Percentiles rank a stretch among this genome's conserved stretches.
Conservation (phyloP, 2,888 invertebrate genomes). For the Anoplius nigerrimus region DNA sequence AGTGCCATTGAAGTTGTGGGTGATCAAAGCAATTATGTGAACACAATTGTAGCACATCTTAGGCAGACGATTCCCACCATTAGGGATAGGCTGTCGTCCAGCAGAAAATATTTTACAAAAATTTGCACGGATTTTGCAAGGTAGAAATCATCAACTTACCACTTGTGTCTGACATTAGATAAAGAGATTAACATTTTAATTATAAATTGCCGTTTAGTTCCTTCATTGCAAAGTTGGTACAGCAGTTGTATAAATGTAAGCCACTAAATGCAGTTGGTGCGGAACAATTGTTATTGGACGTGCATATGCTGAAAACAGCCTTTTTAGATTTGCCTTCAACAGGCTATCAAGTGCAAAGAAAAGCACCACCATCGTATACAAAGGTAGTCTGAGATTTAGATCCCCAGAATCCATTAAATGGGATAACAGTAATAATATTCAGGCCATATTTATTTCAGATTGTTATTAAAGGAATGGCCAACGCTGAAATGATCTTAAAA, state of each 20-base stretch:
- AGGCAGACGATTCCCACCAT: slow-evolving; percentile 92
- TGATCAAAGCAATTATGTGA: slow-evolving; percentile 97
- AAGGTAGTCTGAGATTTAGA: slow-evolving; percentile 77
- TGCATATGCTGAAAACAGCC: slow-evolving; percentile 95
- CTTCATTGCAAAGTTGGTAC: slow-evolving; percentile 96
- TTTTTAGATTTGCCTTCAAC: slow-evolving; percentile 95
- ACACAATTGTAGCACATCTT: slow-evolving; percentile 90
- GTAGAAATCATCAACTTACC: slow-evolving; percentile 69
- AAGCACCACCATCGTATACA: slow-evolving; percentile 91
- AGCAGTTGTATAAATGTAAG: slow-evolving; percentile 92
- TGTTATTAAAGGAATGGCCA: slow-evolving; percentile 94
- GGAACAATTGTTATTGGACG: slow-evolving; percentile 94
- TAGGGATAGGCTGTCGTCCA: slow-evolving; percentile 91
- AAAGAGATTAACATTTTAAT: too few relatives aligned
- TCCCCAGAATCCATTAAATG: neutral
- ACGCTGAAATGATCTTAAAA: slow-evolving; percentile 99
- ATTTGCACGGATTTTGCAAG: slow-evolving; percentile 97
- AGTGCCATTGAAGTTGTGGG: slow-evolving; percentile 94
- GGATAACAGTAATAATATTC: neutral
- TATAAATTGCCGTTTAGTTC: too few relatives aligned
- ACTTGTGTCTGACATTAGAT: slow-evolving; percentile 2
- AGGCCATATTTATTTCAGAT: slow-evolving; percentile 74
- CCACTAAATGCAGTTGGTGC: slow-evolving; percentile 90
- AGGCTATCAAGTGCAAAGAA: slow-evolving; percentile 90
- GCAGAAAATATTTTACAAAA: slow-evolving; percentile 98